Percentiles rank a stretch among this genome's conserved stretches.
These are phyloP conservation scores for Rhizoglyphus robini DNA, from an alignment of 1,140 invertebrate genomes.

Conservation along the genomic window DNA sequence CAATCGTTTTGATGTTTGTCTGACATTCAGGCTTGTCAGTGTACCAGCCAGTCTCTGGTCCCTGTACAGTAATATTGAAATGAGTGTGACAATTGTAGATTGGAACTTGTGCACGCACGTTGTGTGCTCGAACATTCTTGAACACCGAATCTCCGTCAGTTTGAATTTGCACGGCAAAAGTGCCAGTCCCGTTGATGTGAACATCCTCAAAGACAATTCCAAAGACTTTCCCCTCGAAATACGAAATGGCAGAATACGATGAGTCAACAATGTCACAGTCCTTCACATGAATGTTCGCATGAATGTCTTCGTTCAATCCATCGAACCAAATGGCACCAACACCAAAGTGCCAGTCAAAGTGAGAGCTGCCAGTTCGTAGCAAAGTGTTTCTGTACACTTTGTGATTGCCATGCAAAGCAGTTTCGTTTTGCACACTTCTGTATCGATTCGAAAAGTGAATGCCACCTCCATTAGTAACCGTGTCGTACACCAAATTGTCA, in stretches of 20 bases:
- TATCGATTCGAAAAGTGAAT: constrained; percentile 6
- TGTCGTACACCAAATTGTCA: neutral
- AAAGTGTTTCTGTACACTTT: constrained; percentile 4
- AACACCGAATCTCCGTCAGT: neutral
- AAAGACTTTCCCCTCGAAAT: neutral
- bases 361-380: neutral
- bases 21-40: neutral
- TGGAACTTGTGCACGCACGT: neutral
- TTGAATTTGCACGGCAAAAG: constrained; percentile 2
- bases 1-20: neutral
- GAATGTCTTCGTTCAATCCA: constrained; percentile 1
- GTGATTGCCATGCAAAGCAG: neutral
- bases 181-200: neutral
- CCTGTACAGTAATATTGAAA: neutral
- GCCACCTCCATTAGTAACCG: constrained; percentile 10
- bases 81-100: neutral
- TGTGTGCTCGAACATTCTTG: constrained; percentile 2
- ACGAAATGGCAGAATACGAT: constrained; percentile 3
- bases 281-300: neutral
- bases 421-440: neutral
- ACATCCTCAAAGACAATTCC: neutral
- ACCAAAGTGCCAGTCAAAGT: constrained; percentile 5
- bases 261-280: constrained; percentile 10
- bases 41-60: neutral
- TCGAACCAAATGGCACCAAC: constrained; percentile 5